Evolutionary conservation across 2,113 vertebrate species (phyloP), one percentile per base, ranked within the genome.

Genomic region (Pristiophorus japonicus): DNA sequence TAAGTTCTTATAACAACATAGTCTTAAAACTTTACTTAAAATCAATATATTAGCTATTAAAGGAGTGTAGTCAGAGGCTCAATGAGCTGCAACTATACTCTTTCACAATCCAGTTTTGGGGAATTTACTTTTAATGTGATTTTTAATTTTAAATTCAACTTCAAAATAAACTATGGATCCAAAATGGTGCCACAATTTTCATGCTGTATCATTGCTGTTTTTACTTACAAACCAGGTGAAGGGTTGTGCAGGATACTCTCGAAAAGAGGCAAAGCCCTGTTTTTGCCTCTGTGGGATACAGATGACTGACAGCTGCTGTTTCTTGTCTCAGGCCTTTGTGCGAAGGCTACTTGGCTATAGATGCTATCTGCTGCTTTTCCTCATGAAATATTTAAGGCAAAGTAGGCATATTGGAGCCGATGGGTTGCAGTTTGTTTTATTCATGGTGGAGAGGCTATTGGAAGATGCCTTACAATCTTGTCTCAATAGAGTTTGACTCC

Each of bases 371-470:
- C 63, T 27, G 24, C 42, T 67, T 94, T 94, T 2, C 93, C 45
- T 94, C 93, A 94, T 94, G 66, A 94, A 94, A 94, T 94, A 94
- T 94, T 94, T 73, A 94, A 94, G 42, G 14, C 88, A 67, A 47
- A 0, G 92, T 47, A 63, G 47, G 88, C 34, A 92, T 65, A 38
- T 92, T 92, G 88, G 65, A 94, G 92, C 92, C 45, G 65, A 94
- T 66, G 65, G 65, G 65, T 45, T 51, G 45, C 93, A 70, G 65
- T 45, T 67, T 94, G 93, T 70, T 70, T 94, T 94, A 94, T 94
- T 94, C 65, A 94, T 94, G 42, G 24, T 70, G 42, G 87, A 70
- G 66, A 34, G 24, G 4, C 42, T 70, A 12, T 4, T 94, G 93
- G 93, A 94, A 38, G 63, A 45, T 34, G 45, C 18, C 93, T 94